Base-by-base conservation (phyloP, 2,797 vertebrate genomes). In the Leptoclinus maculatus region DNA sequence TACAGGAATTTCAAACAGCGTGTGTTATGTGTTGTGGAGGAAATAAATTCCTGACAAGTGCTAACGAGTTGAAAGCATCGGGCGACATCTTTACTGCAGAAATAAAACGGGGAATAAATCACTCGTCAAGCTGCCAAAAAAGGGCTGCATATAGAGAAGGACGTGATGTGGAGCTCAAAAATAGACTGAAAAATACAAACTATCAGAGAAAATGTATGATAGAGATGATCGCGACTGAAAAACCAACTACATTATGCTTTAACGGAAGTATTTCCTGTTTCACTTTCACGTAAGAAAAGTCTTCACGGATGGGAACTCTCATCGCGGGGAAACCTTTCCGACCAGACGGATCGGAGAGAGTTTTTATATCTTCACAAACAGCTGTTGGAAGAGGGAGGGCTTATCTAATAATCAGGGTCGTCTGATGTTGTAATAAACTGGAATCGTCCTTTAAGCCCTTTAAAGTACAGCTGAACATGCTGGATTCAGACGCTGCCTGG, bases 401-500 rank as follows among this genome's bases (percentile, higher is more conserved):
- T 69, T 53, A 19, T 54, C 45, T 29, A 4, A 45, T 54, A 14
- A 58, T 65, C 66, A 41, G 41, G 29, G 16, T 41, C 0, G 17
- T 8, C 49, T 60, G 66, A 43, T 53, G 51, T 73, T 74, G 58
- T 58, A 53, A 66, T 47, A 68, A 65, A 77, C 14, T 23, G 32
- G 34, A 80, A 79, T 87, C 71, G 67, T 75, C 79, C 60, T 75
- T 78, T 83, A 85, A 85, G 64, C 72, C 36, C 63, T 64, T 75
- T 17, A 62, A 41, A 56, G 34, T 3, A 25, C 16, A 51, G 54
- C 23, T 59, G 16, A 75, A 83, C 77, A 77, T 38, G 57, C 9
- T 78, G 72, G 59, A 72, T 17, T 77, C 47, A 27, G 21, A 36
- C 23, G 17, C 66, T 21, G 58, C 49, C 49, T 1, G 8, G 5